Conservation (phyloP, 2,113 vertebrate species). For the Mirounga angustirostris region DNA sequence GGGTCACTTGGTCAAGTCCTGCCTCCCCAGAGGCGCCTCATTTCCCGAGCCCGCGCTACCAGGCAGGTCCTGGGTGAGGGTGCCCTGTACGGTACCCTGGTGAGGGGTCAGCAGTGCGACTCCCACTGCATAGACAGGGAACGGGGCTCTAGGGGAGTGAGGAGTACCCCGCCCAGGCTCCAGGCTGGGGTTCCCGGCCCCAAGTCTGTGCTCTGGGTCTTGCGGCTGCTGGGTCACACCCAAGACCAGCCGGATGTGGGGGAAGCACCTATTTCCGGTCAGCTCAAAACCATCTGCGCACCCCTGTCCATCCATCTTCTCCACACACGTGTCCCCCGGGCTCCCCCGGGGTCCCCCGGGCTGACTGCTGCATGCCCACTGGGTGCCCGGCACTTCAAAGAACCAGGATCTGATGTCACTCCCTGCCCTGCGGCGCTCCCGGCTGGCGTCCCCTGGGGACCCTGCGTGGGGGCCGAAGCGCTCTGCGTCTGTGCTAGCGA, state of each 20-base stretch:
- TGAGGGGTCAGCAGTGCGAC: accelerated
- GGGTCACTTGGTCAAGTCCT: neutral
- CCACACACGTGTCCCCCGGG: neutral
- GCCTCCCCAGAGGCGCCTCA: neutral
- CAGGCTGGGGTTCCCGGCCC: accelerated
- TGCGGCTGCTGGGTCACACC: neutral
- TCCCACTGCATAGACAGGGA: neutral
- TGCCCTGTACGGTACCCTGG: accelerated
- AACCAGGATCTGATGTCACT: neutral
- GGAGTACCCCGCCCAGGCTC: neutral
- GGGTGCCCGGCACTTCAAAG: neutral
- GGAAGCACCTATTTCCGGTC: neutral
- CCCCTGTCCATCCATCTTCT: neutral
- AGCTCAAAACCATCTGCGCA: neutral
- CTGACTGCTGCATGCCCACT: neutral
- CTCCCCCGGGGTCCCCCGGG: neutral
- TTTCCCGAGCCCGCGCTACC: neutral
- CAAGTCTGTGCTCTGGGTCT: neutral
- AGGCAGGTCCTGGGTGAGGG: neutral
- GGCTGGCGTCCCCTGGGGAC: accelerated
- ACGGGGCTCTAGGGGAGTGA: neutral
- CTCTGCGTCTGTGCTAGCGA: too few relatives aligned
- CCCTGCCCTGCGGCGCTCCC: accelerated
- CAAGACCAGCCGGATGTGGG: neutral
- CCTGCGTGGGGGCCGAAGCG: accelerated